Evolutionary conservation across 2,797 vertebrate species (phyloP), one percentile per base, ranked within the genome.

Genomic region (Syndactyla subalaris): DNA sequence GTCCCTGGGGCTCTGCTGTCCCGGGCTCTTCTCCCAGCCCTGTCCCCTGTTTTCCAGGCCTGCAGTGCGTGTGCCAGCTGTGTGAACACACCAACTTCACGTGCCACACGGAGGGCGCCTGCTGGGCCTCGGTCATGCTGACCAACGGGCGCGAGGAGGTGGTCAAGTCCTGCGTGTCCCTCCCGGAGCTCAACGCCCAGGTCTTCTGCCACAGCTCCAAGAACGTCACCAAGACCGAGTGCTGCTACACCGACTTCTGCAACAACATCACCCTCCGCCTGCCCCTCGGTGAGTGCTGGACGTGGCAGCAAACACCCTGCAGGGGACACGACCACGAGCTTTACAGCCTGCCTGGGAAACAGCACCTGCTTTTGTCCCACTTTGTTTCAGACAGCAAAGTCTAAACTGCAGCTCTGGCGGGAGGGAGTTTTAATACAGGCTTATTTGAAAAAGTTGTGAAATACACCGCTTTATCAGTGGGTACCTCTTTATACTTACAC

Each of bases 201-300:
- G 98, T 99, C 89, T 99, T 99, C 98, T 99, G 99, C 97, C 98
- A 99, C 95, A 98, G 99, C 96, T 99, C 99, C 92, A 98, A 98
- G 94, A 99, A 99, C 27, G 96, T 99, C 92, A 99, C 99, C 48
- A 99, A 98, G 97, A 99, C 98, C 2, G 99, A 98, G 97, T 99
- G 99, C 98, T 99, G 99, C 98, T 99, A 99, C 96, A 99, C 99
- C 0, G 99, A 99, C 97, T 99, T 99, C 98, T 99, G 99, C 98
- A 99, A 99, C 98, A 99, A 99, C 39, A 98, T 98, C 97, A 99
- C 99, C 4, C 98, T 99, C 38, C 99, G 98, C 81, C 98, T 99
- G 73, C 97, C 98, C 8, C 57, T 98, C 92, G 98, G 99, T 99
- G 97, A 95, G 96, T 61, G 49, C 29, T 6, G 51, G 51, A 8